A percentile compares a stretch with the other conserved stretches of the same genome.
These are phyloP conservation scores for Sturmia bella DNA, from an alignment of 2,888 invertebrate species.

Conservation along the genomic window DNA sequence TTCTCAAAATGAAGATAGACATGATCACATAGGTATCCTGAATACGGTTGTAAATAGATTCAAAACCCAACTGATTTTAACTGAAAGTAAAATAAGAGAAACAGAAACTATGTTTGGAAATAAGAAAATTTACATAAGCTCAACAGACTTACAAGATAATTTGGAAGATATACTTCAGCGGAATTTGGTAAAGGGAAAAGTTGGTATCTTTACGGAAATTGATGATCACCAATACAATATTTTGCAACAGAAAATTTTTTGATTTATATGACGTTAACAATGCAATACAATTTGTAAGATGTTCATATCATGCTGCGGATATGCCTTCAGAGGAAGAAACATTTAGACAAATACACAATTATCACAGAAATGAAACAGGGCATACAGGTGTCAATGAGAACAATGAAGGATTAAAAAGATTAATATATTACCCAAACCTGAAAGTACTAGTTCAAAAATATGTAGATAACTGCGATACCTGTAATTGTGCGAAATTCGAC, in stretches of 20 bases:
- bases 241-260: constrained; percentile 56
- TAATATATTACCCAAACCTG: constrained; percentile 59
- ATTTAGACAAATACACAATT: constrained; percentile 60
- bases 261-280: constrained; percentile 57
- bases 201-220: constrained; percentile 59
- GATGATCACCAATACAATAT: constrained; percentile 39
- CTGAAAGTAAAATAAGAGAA: constrained; percentile 32
- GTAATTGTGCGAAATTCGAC: constrained; percentile 27
- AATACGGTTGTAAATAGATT: constrained; percentile 40
- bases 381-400: constrained; percentile 66
- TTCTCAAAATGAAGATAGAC: constrained; percentile 33
- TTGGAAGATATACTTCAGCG: constrained; percentile 41
- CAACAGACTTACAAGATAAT: constrained; percentile 41
- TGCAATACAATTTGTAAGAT: too few species aligned
- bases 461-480: constrained; percentile 22
- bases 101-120: constrained; percentile 33
- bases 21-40: constrained; percentile 36
- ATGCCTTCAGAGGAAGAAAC: constrained; percentile 41
- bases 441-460: constrained; percentile 52
- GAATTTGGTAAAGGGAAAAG: constrained; percentile 39
- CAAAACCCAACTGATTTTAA: constrained; percentile 45
- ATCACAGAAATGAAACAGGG: constrained; percentile 58
- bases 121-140: constrained; percentile 45
- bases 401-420: constrained; percentile 58
- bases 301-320: constrained; percentile 51